Conservation (phyloP, 2,113 vertebrate genomes). For the Thryonomys swinderianus region DNA sequence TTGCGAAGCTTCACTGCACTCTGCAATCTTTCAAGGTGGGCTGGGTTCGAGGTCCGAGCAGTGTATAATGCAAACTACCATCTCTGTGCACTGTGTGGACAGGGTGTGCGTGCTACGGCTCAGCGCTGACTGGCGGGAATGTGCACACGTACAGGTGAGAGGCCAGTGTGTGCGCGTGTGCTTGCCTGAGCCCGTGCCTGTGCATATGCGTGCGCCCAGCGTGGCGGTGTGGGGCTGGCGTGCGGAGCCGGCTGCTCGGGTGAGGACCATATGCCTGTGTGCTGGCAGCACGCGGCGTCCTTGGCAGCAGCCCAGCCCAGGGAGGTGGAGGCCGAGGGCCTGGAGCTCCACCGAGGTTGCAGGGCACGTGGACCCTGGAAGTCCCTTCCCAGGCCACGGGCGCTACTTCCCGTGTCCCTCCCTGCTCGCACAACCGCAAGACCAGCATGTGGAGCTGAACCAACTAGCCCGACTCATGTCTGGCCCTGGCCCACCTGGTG, state of each 20-base stretch:
- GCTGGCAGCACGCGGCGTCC: conserved; percentile 54
- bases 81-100: rapidly evolving
- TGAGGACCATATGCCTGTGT: conserved; percentile 17
- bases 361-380: background rate
- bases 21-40: background rate
- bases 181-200: rapidly evolving
- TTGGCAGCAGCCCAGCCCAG: conserved; percentile 37
- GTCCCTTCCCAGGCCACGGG: background rate
- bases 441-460: background rate
- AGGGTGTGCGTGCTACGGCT: rapidly evolving
- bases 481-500: background rate
- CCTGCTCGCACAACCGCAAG: background rate
- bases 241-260: background rate
- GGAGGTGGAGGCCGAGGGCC: conserved; percentile 29
- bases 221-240: background rate
- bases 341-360: rapidly evolving
- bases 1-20: background rate
- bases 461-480: background rate
- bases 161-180: rapidly evolving
- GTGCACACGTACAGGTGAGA: rapidly evolving
- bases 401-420: background rate
- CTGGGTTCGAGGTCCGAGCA: background rate
- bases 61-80: background rate
- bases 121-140: no score
- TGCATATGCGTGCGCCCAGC: background rate